These are phyloP conservation scores for Fragum sueziense DNA, from an alignment of 2,888 invertebrate genomes.

Conservation along the genomic window DNA sequence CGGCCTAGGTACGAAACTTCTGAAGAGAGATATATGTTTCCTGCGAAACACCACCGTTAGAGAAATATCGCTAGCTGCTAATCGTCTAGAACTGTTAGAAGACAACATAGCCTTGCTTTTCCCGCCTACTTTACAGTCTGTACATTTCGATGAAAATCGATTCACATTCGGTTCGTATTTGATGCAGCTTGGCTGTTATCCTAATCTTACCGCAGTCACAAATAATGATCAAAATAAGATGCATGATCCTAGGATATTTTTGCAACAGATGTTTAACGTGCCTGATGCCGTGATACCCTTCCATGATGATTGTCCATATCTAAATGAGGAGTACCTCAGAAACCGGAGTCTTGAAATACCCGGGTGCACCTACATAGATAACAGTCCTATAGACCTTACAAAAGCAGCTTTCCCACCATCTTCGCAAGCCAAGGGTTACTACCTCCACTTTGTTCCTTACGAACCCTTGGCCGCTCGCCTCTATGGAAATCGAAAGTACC, in stretches of 20 bases:
- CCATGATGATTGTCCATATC: conserved; percentile 27
- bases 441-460: too few relatives aligned
- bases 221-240: conserved; percentile 11
- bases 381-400: background rate
- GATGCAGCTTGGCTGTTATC: conserved; percentile 29
- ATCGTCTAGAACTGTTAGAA: conserved; percentile 34
- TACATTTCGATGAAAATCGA: conserved; percentile 37
- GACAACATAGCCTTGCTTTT: conserved; percentile 19
- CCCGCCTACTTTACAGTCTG: conserved; percentile 24
- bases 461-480: too few relatives aligned
- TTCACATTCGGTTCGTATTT: conserved; percentile 45
- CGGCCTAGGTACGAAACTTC: conserved; percentile 27
- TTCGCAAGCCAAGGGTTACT: too few relatives aligned
- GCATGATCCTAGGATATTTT: conserved; percentile 4
- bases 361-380: background rate
- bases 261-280: background rate
- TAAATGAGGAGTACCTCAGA: conserved; percentile 1
- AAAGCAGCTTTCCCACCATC: background rate
- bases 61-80: conserved; percentile 32
- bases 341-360: background rate
- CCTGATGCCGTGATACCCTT: background rate
- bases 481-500: too few relatives aligned
- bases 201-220: background rate
- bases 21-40: conserved; percentile 42
- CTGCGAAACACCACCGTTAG: conserved; percentile 39